Percentiles rank a stretch among this genome's conserved stretches.
These are phyloP conservation scores for Orientallactaga sibirica DNA, from an alignment of 2,797 vertebrate species.

Conservation along the genomic window DNA sequence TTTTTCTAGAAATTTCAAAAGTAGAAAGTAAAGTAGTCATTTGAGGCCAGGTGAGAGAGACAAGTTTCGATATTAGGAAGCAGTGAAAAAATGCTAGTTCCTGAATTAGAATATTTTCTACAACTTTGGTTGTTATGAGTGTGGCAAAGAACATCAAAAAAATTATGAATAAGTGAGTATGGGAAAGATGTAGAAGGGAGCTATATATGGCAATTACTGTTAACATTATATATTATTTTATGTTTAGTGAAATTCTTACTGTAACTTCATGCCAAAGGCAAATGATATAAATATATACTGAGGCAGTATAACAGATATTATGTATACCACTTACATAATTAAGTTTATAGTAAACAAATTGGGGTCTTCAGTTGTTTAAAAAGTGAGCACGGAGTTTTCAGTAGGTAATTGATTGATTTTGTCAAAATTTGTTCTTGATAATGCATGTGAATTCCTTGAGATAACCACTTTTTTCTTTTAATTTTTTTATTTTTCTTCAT, in stretches of 20 bases:
- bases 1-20: conserved; percentile 2
- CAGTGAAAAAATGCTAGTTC: neutral
- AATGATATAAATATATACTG: conserved; percentile 4
- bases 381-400: conserved; percentile 53
- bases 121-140: conserved; percentile 38
- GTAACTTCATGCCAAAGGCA: conserved; percentile 19
- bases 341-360: conserved; percentile 9
- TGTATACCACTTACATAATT: neutral
- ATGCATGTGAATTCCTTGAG: conserved; percentile 25
- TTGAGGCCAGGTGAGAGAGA: neutral
- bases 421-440: conserved; percentile 33
- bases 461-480: conserved; percentile 31
- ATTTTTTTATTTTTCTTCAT: neutral
- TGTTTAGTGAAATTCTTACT: conserved; percentile 43
- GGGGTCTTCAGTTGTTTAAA: conserved; percentile 6
- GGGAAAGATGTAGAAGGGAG: conserved; percentile 18
- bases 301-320: conserved; percentile 39
- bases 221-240: conserved; percentile 43
- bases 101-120: conserved; percentile 24
- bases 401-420: conserved; percentile 39
- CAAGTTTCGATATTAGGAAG: too few species aligned
- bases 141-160: conserved; percentile 26
- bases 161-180: conserved; percentile 24
- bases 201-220: conserved; percentile 49
- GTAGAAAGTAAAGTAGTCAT: neutral